Base-by-base conservation (phyloP, 2,797 vertebrate species). In the Hoplostethus mediterraneus region DNA sequence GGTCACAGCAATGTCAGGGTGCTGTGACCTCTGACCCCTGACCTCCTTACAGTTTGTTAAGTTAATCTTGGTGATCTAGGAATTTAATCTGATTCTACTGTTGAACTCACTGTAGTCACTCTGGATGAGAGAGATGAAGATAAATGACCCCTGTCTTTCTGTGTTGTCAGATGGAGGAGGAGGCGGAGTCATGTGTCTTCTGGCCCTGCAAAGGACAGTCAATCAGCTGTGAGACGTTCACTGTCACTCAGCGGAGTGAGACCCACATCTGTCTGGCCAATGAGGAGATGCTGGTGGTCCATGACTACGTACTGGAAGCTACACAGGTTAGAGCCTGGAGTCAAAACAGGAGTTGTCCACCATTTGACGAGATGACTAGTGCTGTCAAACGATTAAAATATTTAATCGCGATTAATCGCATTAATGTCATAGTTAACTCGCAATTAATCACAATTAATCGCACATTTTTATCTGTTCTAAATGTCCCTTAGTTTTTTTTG, bases 231-330 rank as follows among this genome's bases (percentile, higher is more conserved):
- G 96, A 96, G 63, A 95, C 60, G 62, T 98, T 99, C 89, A 97
- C 95, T 10, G 96, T 99, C 68, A 95, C 95, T 30, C 94, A 96
- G 84, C 95, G 93, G 90, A 92, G 94, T 14, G 96, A 99, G 89
- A 95, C 95, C 8, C 92, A 94, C 63, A 85, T 97, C 72, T 97
- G 97, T 87, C 90, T 99, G 63, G 93, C 96, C 67, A 97, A 96
- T 0, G 97, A 98, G 86, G 98, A 99, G 87, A 95, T 95, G 79
- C 89, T 99, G 77, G 93, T 96, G 78, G 93, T 98, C 69, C 96
- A 97, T 87, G 96, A 97, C 75, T 98, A 98, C 58, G 91, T 96
- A 47, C 93, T 99, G 90, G 95, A 97, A 90, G 96, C 97, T 12
- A 95, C 95, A 54, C 96, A 99, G 96, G 98, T 98, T 82, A 71